phyloP scores from a whole-genome alignment of 2,888 invertebrate species.

The Phlogophora meticulosa region DNA sequence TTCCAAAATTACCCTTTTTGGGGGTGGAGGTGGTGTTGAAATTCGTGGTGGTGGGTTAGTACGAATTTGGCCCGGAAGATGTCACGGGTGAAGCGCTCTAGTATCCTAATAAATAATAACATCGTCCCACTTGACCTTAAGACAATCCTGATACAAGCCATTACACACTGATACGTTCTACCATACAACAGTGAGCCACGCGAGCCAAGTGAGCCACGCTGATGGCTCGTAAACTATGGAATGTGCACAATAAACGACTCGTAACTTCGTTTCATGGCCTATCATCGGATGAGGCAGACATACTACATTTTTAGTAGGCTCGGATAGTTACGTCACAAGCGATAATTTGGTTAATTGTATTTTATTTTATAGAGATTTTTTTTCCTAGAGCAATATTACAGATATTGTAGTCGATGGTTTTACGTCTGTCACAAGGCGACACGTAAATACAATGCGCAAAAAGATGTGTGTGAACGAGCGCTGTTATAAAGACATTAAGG shows the following conservation, averaged over 20 bases:
- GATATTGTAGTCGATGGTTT: background rate
- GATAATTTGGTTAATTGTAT: slow-evolving; percentile 23
- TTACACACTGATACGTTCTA: slow-evolving; percentile 31
- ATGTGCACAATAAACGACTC: slow-evolving; percentile 66
- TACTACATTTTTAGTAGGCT: slow-evolving; percentile 21
- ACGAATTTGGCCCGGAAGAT: too few species aligned
- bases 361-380: background rate
- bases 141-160: slow-evolving; percentile 17
- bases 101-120: slow-evolving; percentile 45
- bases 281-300: slow-evolving; percentile 25
- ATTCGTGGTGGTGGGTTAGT: too few species aligned
- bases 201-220: slow-evolving; percentile 24
- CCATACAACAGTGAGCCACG: slow-evolving; percentile 5
- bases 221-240: slow-evolving; percentile 60
- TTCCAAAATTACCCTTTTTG: too few species aligned
- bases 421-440: too few species aligned
- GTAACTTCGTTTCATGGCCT: slow-evolving; percentile 53
- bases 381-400: too few species aligned
- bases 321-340: slow-evolving; percentile 17
- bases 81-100: background rate
- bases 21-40: too few species aligned
- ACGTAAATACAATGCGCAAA: too few species aligned
- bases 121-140: slow-evolving; percentile 12
- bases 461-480: too few species aligned
- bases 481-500: too few species aligned